Conservation (phyloP, 2,888 invertebrate genomes). For the Chouioia cunea region DNA sequence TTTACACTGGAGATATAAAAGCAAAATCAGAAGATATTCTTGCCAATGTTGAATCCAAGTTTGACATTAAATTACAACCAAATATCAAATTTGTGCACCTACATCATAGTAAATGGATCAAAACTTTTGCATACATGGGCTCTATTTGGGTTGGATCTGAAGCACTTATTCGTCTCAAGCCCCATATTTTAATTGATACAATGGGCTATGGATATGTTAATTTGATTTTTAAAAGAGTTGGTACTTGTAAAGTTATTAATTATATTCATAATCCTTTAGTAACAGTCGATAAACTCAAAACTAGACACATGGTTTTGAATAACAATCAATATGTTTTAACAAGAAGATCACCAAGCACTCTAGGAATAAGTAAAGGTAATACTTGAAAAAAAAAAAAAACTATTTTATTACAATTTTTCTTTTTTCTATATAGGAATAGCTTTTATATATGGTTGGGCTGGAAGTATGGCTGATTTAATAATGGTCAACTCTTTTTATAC, state of each 20-base stretch:
- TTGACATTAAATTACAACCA: conserved; percentile 77
- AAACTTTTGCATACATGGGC: conserved; percentile 86
- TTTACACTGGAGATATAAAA: conserved; percentile 92
- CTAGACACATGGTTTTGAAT: conserved; percentile 80
- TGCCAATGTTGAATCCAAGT: conserved; percentile 79
- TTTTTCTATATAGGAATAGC: conserved; percentile 32
- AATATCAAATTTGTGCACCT: conserved; percentile 85
- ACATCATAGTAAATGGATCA: conserved; percentile 80
- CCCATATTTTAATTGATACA: conserved; percentile 90
- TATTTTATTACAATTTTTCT: conserved; percentile 1
- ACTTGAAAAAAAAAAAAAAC: not conserved
- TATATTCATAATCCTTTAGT: conserved; percentile 98
- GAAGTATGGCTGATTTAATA: conserved; percentile 84
- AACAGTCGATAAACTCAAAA: conserved; percentile 89
- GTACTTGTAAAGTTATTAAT: conserved; percentile 83
- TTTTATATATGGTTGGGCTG: conserved; percentile 84
- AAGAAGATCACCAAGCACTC: conserved; percentile 72
- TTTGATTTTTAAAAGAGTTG: conserved; percentile 90
- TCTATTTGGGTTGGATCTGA: conserved; percentile 89
- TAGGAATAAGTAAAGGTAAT: conserved; percentile 43
- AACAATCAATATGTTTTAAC: conserved; percentile 89
- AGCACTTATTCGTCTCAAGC: conserved; percentile 73
- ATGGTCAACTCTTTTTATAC: conserved; percentile 99
- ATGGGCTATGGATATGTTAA: conserved; percentile 94
- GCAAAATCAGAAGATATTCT: conserved; percentile 83